These are phyloP conservation scores for Scyliorhinus canicula DNA, from an alignment of 2,797 vertebrate species.

Conservation along the genomic window DNA sequence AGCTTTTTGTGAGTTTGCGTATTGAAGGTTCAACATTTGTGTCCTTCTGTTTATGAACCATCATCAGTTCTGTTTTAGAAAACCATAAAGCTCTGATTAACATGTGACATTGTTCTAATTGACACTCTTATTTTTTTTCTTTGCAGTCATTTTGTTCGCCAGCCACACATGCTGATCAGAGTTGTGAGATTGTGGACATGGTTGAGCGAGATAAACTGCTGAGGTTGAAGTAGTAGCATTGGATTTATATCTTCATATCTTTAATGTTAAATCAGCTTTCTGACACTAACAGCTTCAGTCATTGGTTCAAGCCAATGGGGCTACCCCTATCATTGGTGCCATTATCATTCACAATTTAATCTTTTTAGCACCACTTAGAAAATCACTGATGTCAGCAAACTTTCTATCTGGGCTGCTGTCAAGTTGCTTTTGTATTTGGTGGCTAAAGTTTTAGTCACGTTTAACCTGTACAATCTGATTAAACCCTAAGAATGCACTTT, in stretches of 20 bases:
- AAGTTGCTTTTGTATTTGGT: background rate
- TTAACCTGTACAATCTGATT: background rate
- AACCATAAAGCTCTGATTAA: background rate
- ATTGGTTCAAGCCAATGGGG: background rate
- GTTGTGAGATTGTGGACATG: background rate
- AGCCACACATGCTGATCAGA: background rate
- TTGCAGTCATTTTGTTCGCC: background rate
- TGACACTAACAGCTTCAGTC: background rate
- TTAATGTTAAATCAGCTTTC: background rate
- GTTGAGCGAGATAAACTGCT: background rate
- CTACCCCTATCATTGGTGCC: background rate
- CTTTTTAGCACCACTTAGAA: background rate
- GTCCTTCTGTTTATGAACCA: background rate
- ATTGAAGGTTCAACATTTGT: background rate
- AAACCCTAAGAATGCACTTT: background rate
- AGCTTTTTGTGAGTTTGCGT: background rate
- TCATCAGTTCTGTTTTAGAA: background rate
- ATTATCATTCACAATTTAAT: background rate
- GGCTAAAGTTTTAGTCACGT: background rate
- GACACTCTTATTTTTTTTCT: background rate
- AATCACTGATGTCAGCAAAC: background rate
- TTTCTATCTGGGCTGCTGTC: too few species aligned
- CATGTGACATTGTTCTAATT: background rate
- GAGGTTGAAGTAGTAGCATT: background rate
- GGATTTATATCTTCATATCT: too few species aligned